phyloP scores from a whole-genome alignment of 2,113 vertebrate genomes.

The Carassius auratus region DNA sequence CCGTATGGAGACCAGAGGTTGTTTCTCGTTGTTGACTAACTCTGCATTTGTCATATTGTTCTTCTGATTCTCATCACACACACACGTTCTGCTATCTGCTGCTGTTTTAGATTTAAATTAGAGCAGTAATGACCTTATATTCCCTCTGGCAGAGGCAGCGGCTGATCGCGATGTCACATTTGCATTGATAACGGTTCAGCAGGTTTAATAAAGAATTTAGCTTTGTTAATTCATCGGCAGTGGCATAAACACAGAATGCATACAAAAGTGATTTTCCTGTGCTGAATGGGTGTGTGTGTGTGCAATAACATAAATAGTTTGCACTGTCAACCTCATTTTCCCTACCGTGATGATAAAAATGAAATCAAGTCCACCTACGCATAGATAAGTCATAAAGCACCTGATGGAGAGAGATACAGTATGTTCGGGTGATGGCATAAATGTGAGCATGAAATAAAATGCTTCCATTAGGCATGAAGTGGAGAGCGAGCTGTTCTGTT shows the following conservation, averaged over 20 bases:
- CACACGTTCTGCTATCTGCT: constrained; percentile 5
- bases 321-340: background rate
- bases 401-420: too few species aligned
- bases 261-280: background rate
- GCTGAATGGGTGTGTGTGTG: background rate
- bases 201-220: constrained; percentile 41
- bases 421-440: background rate
- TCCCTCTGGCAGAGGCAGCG: constrained; percentile 29
- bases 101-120: constrained; percentile 28
- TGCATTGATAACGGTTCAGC: constrained; percentile 38
- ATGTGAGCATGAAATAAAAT: background rate
- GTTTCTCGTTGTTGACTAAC: background rate
- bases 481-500: background rate
- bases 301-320: background rate
- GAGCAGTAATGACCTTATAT: constrained; percentile 44
- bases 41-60: background rate
- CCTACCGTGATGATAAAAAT: background rate
- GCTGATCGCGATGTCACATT: constrained; percentile 4
- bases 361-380: constrained; percentile 3
- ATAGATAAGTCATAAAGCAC: background rate
- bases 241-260: background rate
- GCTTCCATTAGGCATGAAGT: constrained; percentile 21
- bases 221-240: constrained; percentile 24
- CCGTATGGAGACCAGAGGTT: background rate
- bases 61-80: constrained; percentile 25